Evolutionary conservation across 2,888 invertebrate species (phyloP).

Genomic region (Troides helena): DNA sequence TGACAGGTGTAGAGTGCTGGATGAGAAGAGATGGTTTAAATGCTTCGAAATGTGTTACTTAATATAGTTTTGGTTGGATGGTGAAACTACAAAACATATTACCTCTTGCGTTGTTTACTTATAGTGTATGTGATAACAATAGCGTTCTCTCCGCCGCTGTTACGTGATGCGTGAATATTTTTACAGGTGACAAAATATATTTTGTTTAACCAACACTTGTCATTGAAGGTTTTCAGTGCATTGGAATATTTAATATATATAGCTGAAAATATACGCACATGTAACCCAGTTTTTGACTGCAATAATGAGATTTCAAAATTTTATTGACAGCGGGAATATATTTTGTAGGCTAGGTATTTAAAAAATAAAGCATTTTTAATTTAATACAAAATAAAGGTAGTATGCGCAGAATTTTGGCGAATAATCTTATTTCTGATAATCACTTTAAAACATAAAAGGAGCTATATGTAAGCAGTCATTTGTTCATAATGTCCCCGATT

Average conservation of each 20-base stretch:
- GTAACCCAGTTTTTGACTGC: background rate
- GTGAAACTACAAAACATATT: background rate
- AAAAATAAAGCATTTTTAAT: too few species aligned
- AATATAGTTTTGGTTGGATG: background rate
- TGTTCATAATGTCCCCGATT: too few species aligned
- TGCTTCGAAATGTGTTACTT: background rate
- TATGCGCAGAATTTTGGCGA: too few species aligned
- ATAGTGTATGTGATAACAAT: background rate
- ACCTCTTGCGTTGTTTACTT: background rate
- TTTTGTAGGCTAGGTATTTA: too few species aligned
- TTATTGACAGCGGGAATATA: too few species aligned
- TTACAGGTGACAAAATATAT: conserved; percentile 13
- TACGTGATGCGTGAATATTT: conserved; percentile 13
- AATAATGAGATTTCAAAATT: background rate
- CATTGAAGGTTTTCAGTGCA: background rate
- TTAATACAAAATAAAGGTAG: too few species aligned
- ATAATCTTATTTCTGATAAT: too few species aligned
- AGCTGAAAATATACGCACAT: background rate
- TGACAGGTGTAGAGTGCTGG: too few species aligned
- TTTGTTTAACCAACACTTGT: background rate
- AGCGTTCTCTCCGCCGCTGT: background rate
- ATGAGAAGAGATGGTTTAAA: too few species aligned
- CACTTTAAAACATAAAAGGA: too few species aligned
- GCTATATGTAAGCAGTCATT: too few species aligned
- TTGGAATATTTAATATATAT: background rate